Percentiles rank a stretch among this genome's conserved stretches.
Conservation (phyloP, 2,888 invertebrate genomes). For the Ormyrus nitidulus region DNA sequence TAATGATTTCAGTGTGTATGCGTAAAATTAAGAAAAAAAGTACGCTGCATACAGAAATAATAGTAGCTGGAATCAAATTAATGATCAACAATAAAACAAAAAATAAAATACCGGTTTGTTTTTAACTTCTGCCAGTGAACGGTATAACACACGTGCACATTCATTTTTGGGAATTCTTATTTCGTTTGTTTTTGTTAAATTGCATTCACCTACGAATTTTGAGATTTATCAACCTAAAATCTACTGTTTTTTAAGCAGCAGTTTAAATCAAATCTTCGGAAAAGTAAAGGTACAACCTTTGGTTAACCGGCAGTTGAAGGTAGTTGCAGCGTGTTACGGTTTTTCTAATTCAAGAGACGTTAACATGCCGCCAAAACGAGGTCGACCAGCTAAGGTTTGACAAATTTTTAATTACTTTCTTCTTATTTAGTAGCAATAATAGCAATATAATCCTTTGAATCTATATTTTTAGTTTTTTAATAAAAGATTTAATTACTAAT, state of each 20-base stretch:
- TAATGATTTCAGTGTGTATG: too few species aligned
- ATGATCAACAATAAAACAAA: too few species aligned
- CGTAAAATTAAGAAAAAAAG: too few species aligned
- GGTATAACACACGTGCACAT: too few species aligned
- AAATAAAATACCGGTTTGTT: too few species aligned
- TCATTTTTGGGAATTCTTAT: too few species aligned
- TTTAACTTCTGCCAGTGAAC: too few species aligned
- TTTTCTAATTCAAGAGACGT: not conserved
- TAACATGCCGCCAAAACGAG: conserved; percentile 67
- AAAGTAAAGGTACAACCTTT: not conserved
- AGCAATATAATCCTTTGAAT: not conserved
- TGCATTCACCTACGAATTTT: too few species aligned
- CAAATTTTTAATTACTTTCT: not conserved
- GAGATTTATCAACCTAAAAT: too few species aligned
- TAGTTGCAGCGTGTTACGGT: not conserved
- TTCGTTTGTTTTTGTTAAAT: too few species aligned
- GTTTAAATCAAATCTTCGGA: conserved; percentile 13
- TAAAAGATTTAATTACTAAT: not conserved
- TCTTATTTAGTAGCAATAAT: not conserved
- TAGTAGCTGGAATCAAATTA: too few species aligned
- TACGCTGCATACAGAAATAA: too few species aligned
- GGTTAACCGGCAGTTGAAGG: conserved; percentile 13
- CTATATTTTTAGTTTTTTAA: not conserved
- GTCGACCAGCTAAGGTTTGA: conserved; percentile 64
- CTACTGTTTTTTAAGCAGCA: not conserved